Evolutionary conservation across 2,113 vertebrate genomes (phyloP).

Genomic region (Ammodytes dubius): DNA sequence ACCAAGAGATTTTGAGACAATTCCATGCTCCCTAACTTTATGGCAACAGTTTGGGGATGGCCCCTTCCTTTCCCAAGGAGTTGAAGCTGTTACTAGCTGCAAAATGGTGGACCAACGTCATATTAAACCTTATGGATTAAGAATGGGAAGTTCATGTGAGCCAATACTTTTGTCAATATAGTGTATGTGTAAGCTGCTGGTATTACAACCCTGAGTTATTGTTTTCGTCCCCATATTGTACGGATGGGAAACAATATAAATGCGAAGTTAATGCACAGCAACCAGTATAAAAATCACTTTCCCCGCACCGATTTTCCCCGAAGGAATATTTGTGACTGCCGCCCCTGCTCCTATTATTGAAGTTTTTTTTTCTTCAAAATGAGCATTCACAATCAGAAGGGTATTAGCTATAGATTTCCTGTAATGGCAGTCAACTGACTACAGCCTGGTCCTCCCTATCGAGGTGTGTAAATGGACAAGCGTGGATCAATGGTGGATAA

Average conservation of each 20-base stretch:
- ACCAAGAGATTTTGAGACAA: no score
- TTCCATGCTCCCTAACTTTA: no score
- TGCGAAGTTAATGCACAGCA: background rate
- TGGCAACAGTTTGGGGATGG: no score
- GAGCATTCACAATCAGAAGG: constrained; percentile 67
- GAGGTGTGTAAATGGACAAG: constrained; percentile 54
- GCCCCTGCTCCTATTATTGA: constrained; percentile 60
- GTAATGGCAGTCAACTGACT: constrained; percentile 77
- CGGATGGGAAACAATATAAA: constrained; percentile 21
- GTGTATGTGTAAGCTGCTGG: no score
- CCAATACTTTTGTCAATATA: no score
- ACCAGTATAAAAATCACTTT: constrained; percentile 18
- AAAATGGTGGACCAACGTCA: no score
- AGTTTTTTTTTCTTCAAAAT: constrained; percentile 44
- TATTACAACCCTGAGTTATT: background rate
- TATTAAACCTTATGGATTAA: no score
- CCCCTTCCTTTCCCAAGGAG: no score
- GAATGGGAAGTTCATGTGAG: no score
- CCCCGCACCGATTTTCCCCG: background rate
- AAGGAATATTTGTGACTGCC: constrained; percentile 37
- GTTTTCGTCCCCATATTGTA: constrained; percentile 2
- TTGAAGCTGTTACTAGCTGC: no score
- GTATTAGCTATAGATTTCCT: constrained; percentile 82
- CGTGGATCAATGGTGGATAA: constrained; percentile 75
- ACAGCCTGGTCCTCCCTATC: constrained; percentile 44